Conservation (phyloP, 2,888 invertebrate species). For the Conistra vaccinii region DNA sequence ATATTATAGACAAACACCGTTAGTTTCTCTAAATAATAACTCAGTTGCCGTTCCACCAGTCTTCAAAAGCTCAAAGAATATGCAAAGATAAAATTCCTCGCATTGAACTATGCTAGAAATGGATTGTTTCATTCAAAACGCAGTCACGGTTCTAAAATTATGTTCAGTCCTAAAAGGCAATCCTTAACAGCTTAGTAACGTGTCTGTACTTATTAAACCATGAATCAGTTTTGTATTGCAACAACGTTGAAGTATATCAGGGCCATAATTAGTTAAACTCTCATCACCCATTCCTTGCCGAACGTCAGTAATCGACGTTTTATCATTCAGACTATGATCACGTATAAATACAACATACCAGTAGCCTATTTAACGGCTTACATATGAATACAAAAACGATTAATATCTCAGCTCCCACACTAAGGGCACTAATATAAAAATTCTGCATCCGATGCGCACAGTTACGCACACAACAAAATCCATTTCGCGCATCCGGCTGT, state of each 20-base stretch:
- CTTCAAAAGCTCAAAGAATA: slow-evolving; percentile 30
- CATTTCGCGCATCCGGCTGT: slow-evolving; percentile 89
- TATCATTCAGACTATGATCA: slow-evolving; percentile 59
- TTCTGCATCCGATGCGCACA: slow-evolving; percentile 82
- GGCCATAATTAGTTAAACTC: slow-evolving; percentile 57
- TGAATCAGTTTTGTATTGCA: slow-evolving; percentile 64
- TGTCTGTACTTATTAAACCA: slow-evolving; percentile 62
- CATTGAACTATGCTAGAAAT: slow-evolving; percentile 44
- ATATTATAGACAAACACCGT: background rate
- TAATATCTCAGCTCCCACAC: slow-evolving; percentile 75
- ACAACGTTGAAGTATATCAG: slow-evolving; percentile 37
- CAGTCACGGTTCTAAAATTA: slow-evolving; percentile 66
- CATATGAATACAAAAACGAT: slow-evolving; percentile 71
- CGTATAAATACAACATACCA: slow-evolving; percentile 67
- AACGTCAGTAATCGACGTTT: slow-evolving; percentile 55
- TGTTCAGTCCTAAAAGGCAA: slow-evolving; percentile 60
- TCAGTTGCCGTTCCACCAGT: background rate
- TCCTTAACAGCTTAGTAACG: slow-evolving; percentile 62
- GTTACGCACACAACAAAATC: slow-evolving; percentile 85
- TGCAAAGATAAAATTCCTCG: slow-evolving; percentile 37
- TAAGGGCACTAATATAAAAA: slow-evolving; percentile 82
- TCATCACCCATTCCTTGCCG: slow-evolving; percentile 61
- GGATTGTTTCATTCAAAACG: slow-evolving; percentile 56
- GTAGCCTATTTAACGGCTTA: slow-evolving; percentile 66
- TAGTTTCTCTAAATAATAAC: background rate